phyloP scores from a whole-genome alignment of 2,888 invertebrate species.

The Rambutsinella grinnellia region DNA sequence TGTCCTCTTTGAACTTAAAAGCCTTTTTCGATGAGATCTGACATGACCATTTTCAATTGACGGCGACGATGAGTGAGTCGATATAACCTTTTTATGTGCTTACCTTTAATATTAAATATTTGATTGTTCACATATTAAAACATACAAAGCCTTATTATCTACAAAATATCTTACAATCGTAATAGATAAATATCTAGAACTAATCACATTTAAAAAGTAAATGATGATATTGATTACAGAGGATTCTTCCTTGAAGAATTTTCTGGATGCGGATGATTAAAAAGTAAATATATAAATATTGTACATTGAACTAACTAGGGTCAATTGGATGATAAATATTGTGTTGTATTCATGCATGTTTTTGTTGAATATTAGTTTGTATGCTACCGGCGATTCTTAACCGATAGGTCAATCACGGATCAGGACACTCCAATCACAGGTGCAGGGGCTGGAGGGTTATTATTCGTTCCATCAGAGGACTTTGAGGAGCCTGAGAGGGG shows the following conservation, averaged over 20 bases:
- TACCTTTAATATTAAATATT: not conserved
- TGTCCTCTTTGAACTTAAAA: too few relatives aligned
- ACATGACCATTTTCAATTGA: slow-evolving; percentile 51
- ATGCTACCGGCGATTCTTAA: slow-evolving; percentile 53
- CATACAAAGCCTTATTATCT: slow-evolving; percentile 44
- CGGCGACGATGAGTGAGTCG: slow-evolving; percentile 35
- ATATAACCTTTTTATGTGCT: not conserved
- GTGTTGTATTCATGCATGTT: slow-evolving; percentile 11
- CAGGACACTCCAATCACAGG: slow-evolving; percentile 57
- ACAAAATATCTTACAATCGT: not conserved
- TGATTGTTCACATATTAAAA: slow-evolving; percentile 55
- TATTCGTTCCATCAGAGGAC: slow-evolving; percentile 23
- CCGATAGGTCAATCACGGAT: slow-evolving; percentile 56
- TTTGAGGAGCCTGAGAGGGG: slow-evolving; percentile 31
- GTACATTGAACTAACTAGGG: too few relatives aligned
- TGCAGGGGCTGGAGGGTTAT: slow-evolving; percentile 45
- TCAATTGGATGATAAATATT: not conserved
- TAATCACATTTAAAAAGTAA: slow-evolving; percentile 51
- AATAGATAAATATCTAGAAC: slow-evolving; percentile 36
- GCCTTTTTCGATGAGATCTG: slow-evolving; percentile 56
- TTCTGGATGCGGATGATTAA: not conserved
- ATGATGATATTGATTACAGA: slow-evolving; percentile 33
- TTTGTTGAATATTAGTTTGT: slow-evolving; percentile 10
- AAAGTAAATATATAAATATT: slow-evolving; percentile 21
- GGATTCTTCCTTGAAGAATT: slow-evolving; percentile 33